Evolutionary conservation across 2,113 vertebrate genomes (phyloP).

Genomic region (Nyctibius bracteatus): DNA sequence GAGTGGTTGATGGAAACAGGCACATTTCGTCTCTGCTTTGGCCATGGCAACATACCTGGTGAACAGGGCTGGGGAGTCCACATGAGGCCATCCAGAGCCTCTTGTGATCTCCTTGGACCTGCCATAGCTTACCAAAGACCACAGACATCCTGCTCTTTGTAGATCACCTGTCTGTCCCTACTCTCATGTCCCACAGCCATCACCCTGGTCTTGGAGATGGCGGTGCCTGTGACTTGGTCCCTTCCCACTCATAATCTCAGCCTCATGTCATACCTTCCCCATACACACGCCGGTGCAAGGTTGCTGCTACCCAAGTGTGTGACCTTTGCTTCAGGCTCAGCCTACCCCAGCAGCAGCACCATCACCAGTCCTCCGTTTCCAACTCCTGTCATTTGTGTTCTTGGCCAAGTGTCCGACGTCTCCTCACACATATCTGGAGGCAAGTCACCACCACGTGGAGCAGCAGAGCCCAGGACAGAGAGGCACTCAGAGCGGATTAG

Average conservation of each 20-base stretch:
- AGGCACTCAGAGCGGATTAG: neutral
- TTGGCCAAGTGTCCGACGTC: neutral
- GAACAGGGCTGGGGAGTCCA: neutral
- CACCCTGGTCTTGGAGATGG: neutral
- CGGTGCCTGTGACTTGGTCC: neutral
- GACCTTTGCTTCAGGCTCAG: neutral
- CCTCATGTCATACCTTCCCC: neutral
- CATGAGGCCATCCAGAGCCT: neutral
- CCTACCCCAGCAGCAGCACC: neutral
- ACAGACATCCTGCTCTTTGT: neutral
- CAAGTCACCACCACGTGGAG: neutral
- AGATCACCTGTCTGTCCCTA: neutral
- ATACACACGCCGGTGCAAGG: neutral
- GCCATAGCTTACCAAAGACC: neutral
- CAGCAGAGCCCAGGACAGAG: constrained; percentile 17
- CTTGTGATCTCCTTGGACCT: neutral
- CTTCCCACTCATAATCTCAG: neutral
- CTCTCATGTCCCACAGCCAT: neutral
- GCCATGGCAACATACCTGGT: neutral
- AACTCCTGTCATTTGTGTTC: neutral
- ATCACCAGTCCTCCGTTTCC: neutral
- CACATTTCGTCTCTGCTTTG: neutral
- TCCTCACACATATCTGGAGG: neutral
- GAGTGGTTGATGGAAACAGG: neutral
- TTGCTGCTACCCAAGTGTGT: neutral